These are phyloP conservation scores for Ceratina japonica DNA, from an alignment of 1,140 invertebrate genomes.

Conservation along the genomic window DNA sequence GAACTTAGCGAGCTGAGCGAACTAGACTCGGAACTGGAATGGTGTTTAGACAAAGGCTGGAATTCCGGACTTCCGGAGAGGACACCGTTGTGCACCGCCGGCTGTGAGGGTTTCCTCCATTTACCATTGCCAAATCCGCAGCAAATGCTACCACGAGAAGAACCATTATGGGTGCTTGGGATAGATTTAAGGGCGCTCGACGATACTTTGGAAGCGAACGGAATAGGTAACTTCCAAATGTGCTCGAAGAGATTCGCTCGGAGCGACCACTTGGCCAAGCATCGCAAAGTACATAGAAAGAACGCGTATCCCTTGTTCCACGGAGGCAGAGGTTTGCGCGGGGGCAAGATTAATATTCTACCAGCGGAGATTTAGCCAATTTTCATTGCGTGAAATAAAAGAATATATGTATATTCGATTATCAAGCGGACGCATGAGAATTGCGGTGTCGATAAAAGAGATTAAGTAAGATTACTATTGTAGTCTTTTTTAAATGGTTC, in stretches of 20 bases:
- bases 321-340: conserved; percentile 64
- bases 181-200: conserved; percentile 76
- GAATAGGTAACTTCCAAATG: conserved; percentile 73
- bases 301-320: conserved; percentile 76
- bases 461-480: neutral
- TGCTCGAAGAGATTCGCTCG: conserved; percentile 93
- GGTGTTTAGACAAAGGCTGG: conserved; percentile 75
- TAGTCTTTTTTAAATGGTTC: conserved; percentile 3
- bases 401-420: neutral
- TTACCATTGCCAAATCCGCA: conserved; percentile 71
- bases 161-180: conserved; percentile 75
- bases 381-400: neutral
- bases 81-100: conserved; percentile 78
- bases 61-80: conserved; percentile 74
- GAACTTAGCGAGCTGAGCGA: conserved; percentile 73
- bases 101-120: conserved; percentile 77
- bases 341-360: conserved; percentile 68
- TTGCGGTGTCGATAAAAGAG: neutral
- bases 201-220: conserved; percentile 59
- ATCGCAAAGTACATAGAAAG: conserved; percentile 90
- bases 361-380: conserved; percentile 63
- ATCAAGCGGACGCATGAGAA: neutral
- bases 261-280: conserved; percentile 94
- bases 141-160: conserved; percentile 67
- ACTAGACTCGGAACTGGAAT: conserved; percentile 74